Percentiles rank a stretch among this genome's conserved stretches.
Conservation (phyloP, 2,113 vertebrate genomes). For the Furnarius figulus region DNA sequence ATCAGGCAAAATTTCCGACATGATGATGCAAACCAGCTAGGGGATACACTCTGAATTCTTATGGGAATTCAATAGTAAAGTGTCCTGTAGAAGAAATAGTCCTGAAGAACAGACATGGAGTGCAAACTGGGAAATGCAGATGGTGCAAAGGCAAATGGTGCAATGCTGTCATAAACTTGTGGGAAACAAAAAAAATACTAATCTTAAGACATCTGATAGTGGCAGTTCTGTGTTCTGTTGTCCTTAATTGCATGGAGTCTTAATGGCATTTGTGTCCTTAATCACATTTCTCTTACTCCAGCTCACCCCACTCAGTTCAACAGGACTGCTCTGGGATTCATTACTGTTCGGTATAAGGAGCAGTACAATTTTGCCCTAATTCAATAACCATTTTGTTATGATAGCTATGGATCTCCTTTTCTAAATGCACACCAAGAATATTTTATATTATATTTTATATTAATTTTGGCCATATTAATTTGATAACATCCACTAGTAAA, state of each 20-base stretch:
- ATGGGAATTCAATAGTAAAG: constrained; percentile 18
- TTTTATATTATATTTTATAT: neutral
- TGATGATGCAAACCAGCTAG: neutral
- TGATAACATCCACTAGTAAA: neutral
- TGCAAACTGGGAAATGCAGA: neutral
- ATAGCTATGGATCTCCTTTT: neutral
- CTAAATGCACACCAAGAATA: neutral
- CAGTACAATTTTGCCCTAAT: neutral
- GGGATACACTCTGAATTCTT: neutral
- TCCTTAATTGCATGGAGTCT: neutral
- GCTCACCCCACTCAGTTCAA: neutral
- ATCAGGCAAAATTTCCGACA: neutral
- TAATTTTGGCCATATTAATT: neutral
- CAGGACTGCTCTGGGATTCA: neutral
- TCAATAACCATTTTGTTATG: neutral
- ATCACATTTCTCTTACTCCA: neutral
- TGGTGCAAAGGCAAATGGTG: neutral
- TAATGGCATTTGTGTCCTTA: neutral
- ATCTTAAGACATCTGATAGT: neutral
- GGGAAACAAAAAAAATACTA: neutral
- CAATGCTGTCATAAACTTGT: neutral
- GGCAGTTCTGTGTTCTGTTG: neutral
- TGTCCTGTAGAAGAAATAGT: neutral
- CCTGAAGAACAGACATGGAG: neutral
- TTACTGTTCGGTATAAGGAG: neutral